A percentile compares a stretch with the other conserved stretches of the same genome.
These are phyloP conservation scores for Camelus dromedarius DNA, from an alignment of 2,113 vertebrate species.

Conservation along the genomic window DNA sequence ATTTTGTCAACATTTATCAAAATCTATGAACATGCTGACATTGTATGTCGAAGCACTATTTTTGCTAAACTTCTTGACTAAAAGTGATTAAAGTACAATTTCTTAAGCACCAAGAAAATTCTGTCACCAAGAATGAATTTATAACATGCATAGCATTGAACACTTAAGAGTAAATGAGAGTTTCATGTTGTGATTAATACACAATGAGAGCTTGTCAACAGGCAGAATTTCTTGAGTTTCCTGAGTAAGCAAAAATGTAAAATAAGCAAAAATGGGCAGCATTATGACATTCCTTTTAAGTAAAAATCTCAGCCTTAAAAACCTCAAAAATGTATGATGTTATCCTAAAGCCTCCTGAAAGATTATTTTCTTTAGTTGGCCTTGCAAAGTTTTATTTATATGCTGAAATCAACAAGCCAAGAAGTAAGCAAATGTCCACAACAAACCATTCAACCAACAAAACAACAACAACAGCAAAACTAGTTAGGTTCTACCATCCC, in stretches of 20 bases:
- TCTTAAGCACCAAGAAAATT: constrained; percentile 56
- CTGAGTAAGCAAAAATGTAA: constrained; percentile 51
- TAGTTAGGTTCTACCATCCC: neutral
- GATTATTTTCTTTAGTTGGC: neutral
- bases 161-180: constrained; percentile 47
- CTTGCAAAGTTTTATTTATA: constrained; percentile 23
- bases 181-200: neutral
- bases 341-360: constrained; percentile 29
- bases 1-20: constrained; percentile 68
- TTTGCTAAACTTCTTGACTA: constrained; percentile 50
- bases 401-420: constrained; percentile 27
- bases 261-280: constrained; percentile 34
- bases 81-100: constrained; percentile 60
- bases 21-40: constrained; percentile 55
- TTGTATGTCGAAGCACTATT: constrained; percentile 52
- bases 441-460: neutral
- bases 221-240: constrained; percentile 51
- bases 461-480: neutral
- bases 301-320: constrained; percentile 41
- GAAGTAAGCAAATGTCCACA: neutral
- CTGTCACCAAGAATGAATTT: constrained; percentile 64
- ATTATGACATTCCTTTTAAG: constrained; percentile 19
- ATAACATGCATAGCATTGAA: constrained; percentile 43
- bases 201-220: constrained; percentile 43
- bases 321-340: constrained; percentile 23